These are phyloP conservation scores for Ladona fulva DNA, from an alignment of 1,140 invertebrate genomes.

Conservation along the genomic window DNA sequence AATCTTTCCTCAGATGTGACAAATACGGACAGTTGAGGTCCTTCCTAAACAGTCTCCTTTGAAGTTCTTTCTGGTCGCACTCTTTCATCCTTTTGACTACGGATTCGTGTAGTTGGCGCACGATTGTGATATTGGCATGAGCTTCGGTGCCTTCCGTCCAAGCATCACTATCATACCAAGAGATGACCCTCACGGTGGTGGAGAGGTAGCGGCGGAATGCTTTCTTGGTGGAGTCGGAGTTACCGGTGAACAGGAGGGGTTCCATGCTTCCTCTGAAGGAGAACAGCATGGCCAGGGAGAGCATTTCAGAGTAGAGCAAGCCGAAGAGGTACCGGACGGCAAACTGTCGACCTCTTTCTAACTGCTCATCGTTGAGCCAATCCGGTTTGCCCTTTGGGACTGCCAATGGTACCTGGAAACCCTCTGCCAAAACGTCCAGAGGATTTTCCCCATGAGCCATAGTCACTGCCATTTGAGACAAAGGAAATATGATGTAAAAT, in stretches of 20 bases:
- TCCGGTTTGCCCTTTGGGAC: not conserved
- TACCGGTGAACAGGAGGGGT: not conserved
- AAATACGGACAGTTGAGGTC: not conserved
- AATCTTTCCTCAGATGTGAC: too few relatives aligned
- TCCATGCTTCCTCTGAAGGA: not conserved
- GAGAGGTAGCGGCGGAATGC: slow-evolving; percentile 38
- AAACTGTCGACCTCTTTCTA: not conserved
- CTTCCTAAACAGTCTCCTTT: slow-evolving; percentile 29
- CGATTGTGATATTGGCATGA: slow-evolving; percentile 37
- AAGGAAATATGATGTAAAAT: too few relatives aligned
- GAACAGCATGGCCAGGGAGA: not conserved
- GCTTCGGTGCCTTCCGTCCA: slow-evolving; percentile 36
- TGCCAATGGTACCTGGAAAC: too few relatives aligned
- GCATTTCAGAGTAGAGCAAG: not conserved
- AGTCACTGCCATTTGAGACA: too few relatives aligned
- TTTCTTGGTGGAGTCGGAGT: not conserved
- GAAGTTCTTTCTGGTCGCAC: slow-evolving; percentile 21
- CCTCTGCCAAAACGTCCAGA: too few relatives aligned
- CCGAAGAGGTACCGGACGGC: not conserved
- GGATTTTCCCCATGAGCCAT: too few relatives aligned
- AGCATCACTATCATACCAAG: slow-evolving; percentile 43
- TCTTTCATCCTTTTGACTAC: slow-evolving; percentile 32
- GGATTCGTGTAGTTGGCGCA: slow-evolving; percentile 37
- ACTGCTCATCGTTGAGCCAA: not conserved
- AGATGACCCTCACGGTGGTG: slow-evolving; percentile 36